These are phyloP conservation scores for Hydrolagus affinis DNA, from an alignment of 2,113 vertebrate genomes.

Conservation along the genomic window DNA sequence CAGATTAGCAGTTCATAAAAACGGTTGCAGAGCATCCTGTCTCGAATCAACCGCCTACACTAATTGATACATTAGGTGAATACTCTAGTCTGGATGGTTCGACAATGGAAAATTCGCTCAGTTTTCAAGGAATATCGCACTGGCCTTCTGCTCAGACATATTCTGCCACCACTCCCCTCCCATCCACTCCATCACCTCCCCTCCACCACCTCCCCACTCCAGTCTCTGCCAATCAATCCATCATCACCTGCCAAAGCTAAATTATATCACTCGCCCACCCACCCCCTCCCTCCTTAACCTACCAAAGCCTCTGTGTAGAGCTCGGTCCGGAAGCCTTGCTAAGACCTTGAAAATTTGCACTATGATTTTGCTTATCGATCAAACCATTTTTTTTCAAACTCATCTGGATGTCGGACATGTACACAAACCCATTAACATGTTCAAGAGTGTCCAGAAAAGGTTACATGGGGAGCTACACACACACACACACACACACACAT, in stretches of 20 bases:
- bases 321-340: not conserved
- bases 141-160: not conserved
- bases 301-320: not conserved
- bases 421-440: too few species aligned
- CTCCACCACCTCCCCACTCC: not conserved
- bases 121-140: not conserved
- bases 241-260: not conserved
- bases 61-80: too few species aligned
- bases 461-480: too few species aligned
- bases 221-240: not conserved
- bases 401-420: too few species aligned
- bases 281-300: not conserved
- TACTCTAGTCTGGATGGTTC: too few species aligned
- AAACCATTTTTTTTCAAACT: too few species aligned
- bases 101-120: too few species aligned
- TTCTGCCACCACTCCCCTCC: not conserved
- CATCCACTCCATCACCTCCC: too few species aligned
- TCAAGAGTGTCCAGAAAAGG: too few species aligned
- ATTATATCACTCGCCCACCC: not conserved
- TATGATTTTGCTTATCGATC: not conserved
- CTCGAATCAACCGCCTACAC: not conserved
- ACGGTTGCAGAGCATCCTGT: not conserved
- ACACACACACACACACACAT: too few species aligned
- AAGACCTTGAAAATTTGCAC: not conserved
- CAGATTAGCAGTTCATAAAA: not conserved